Evolutionary conservation across 2,888 invertebrate genomes (phyloP), one percentile per base, ranked within the genome.

Genomic region (Biston stratarius): DNA sequence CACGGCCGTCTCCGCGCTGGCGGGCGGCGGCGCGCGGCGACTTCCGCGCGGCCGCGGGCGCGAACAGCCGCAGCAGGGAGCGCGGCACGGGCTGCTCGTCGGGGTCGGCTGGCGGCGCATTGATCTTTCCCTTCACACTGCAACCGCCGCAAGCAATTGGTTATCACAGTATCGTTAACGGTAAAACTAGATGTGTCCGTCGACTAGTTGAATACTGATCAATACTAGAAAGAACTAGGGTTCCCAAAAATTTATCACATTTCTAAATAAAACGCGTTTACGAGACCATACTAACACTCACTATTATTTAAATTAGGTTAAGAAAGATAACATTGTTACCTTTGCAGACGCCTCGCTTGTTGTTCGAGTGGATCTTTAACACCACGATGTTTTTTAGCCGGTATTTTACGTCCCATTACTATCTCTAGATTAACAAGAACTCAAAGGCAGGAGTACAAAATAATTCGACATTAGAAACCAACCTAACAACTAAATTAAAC

Each of bases 301-400:
- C 3, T 24, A 24, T 24, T 24, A 24, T 24, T 24, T 24, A 24
- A 24, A 24, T 24, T 24, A 24, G 24, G 24, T 24, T 24, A 24
- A 24, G 24, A 24, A 2, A 24, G 24, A 24, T 24, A 3, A 24
- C 24, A 24, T 7, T 34, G 12, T 12, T 94, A 97, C 97, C 94
- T 95, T 77, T 95, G 92, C 57, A 95, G 85, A 71, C 96, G 94
- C 77, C 92, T 92, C 8, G 94, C 95, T 72, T 94, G 94, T 84
- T 97, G 97, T 78, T 96, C 95, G 34, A 96, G 85, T 1, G 97
- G 97, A 90, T 97, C 97, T 81, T 96, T 96, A 1, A 97, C 94
- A 33, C 97, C 97, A 71, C 95, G 95, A 80, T 97, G 97, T 85
- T 97, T 97, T 76, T 96, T 96, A 36, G 96, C 96, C 36, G 97